A percentile compares a stretch with the other conserved stretches of the same genome.
Conservation (phyloP, 2,797 vertebrate genomes). For the Coreius guichenoti region DNA sequence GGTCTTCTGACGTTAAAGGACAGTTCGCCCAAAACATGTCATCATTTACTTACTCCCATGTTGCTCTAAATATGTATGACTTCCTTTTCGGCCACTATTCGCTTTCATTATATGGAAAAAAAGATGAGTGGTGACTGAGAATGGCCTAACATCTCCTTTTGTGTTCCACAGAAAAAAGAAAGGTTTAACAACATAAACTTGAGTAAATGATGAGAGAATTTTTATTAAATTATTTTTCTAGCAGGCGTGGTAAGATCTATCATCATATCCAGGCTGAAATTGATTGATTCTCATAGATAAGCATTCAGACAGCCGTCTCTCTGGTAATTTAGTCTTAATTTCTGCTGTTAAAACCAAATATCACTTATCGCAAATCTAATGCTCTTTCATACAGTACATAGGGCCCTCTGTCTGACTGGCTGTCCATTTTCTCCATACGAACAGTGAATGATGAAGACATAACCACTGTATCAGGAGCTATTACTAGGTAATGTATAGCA, state of each 20-base stretch:
- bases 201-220: background rate
- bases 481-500: background rate
- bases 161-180: background rate
- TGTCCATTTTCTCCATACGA: background rate
- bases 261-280: background rate
- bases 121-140: background rate
- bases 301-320: background rate
- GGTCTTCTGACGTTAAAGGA: background rate
- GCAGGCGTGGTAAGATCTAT: background rate
- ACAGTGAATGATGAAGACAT: constrained; percentile 12
- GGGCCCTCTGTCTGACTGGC: constrained; percentile 7
- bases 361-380: constrained; percentile 1
- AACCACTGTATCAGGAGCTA: background rate
- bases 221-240: background rate
- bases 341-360: background rate
- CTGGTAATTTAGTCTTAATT: background rate
- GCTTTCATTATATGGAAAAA: background rate
- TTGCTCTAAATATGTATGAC: constrained; percentile 1
- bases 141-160: constrained; percentile 9
- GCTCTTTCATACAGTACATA: background rate
- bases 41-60: background rate
- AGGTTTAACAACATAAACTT: background rate
- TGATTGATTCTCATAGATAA: background rate
- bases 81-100: constrained; percentile 1
- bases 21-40: background rate